Base-by-base conservation (phyloP, 2,888 invertebrate species). In the Taphrorychus bicolor region DNA sequence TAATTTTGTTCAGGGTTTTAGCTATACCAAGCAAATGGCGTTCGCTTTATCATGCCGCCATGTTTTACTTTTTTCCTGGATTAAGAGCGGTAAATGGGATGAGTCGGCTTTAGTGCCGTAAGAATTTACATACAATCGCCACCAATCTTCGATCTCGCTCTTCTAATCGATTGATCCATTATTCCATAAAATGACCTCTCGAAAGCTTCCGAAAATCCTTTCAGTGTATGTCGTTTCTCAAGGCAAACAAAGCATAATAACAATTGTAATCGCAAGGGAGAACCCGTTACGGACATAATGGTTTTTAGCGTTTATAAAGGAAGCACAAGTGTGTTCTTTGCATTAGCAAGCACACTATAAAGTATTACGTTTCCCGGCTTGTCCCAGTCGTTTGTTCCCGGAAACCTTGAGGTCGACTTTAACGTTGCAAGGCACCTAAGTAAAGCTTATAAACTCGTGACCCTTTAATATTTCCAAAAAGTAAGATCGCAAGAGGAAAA, bases 1-100 rank as follows among this genome's bases (percentile, higher is more conserved):
- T 61, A 42, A 58, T 67, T 67, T 61, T 56, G 58, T 57, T 53
- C 52, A 42, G 61, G 57, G 56, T 66, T 66, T 66, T 32, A 66
- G 51, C 59, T 32, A 49, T 53, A 66, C 48, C 17, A 32, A 16
- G 18, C 21, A 60, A 66, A 59, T 56, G 60, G 48, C 9, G 19
- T 14, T 40, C 66, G 57, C 49, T 66, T 63, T 57, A 54, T 63
- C 63, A 63, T 51, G 11, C 24, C 40, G 49, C 17, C 49, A 57
- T 49, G 63, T 51, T 57, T 63, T 63, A 41, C 63, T 63, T 63
- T 63, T 57, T 51, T 51, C 5, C 9, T 18, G 57, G 54, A 63
- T 63, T 58, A 51, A 63, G 57, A 62, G 57, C 24, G 18, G 53
- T 32, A 59, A 59, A 59, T 57, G 57, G 57, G 18, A 59, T 49